Conservation (phyloP, 2,888 invertebrate genomes). For the Cremastobaeus sp. region DNA sequence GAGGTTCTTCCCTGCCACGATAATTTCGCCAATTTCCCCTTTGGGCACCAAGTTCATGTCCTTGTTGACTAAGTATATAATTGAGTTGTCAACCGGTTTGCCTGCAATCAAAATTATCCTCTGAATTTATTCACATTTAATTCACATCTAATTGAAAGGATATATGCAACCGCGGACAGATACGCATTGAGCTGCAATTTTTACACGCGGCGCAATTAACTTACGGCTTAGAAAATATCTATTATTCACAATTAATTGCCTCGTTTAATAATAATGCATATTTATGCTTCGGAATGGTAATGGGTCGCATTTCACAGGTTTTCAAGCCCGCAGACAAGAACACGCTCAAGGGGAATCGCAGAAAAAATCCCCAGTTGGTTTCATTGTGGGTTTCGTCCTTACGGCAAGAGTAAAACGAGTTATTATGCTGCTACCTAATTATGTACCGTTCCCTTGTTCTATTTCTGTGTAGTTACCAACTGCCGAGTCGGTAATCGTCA, state of each 20-base stretch:
- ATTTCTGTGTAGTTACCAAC: constrained; percentile 36
- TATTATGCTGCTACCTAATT: constrained; percentile 32
- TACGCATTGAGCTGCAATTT: no score
- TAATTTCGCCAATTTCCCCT: constrained; percentile 89
- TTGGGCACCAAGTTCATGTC: constrained; percentile 85
- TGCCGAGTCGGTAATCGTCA: constrained; percentile 11
- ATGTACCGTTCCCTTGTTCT: constrained; percentile 19
- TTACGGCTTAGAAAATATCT: no score
- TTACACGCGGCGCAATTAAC: no score
- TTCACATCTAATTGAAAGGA: no score
- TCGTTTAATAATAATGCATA: constrained; percentile 6
- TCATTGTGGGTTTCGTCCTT: constrained; percentile 34
- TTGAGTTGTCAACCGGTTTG: constrained; percentile 87
- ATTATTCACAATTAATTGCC: no score
- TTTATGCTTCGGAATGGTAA: constrained; percentile 43
- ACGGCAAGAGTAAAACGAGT: constrained; percentile 19
- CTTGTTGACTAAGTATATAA: constrained; percentile 88
- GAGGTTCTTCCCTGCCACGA: constrained; percentile 88
- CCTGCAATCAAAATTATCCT: constrained; percentile 78
- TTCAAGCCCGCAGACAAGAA: constrained; percentile 26
- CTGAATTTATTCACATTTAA: not conserved
- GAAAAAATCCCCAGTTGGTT: constrained; percentile 24
- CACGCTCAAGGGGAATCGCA: constrained; percentile 38
- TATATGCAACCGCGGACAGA: no score
- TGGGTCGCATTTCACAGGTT: constrained; percentile 27